These are phyloP conservation scores for Chrysaora quinquecirrha DNA, from an alignment of 30 jellyfish, hydroid and myxozoan genomes.

Conservation along the genomic window DNA sequence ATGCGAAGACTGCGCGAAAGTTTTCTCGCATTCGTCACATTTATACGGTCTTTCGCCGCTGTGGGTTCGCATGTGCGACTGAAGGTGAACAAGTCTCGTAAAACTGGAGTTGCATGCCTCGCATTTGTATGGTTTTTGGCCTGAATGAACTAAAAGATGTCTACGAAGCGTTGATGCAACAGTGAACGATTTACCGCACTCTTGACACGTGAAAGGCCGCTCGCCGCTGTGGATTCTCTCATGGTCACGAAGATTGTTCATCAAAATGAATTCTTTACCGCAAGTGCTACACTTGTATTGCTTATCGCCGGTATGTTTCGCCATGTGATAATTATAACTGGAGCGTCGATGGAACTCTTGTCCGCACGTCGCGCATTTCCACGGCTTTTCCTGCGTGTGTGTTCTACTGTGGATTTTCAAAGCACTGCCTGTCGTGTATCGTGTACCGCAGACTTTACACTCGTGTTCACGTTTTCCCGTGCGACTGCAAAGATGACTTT, in stretches of 20 bases:
- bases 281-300: constrained; percentile 59
- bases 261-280: constrained; percentile 50
- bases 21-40: constrained; percentile 54
- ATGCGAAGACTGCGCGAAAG: constrained; percentile 64
- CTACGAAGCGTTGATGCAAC: constrained; percentile 56
- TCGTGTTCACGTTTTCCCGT: constrained; percentile 55
- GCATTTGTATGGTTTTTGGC: constrained; percentile 73
- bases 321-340: constrained; percentile 50
- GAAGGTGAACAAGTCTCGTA: constrained; percentile 45
- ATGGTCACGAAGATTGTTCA: constrained; percentile 44
- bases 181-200: constrained; percentile 68
- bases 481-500: constrained; percentile 63
- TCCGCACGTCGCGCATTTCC: constrained; percentile 56
- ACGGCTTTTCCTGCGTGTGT: constrained; percentile 59
- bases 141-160: constrained; percentile 55
- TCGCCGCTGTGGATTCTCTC: constrained; percentile 76
- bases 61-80: constrained; percentile 59
- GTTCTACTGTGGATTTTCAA: constrained; percentile 37
- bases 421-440: constrained; percentile 55
- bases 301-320: constrained; percentile 65
- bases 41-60: constrained; percentile 63
- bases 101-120: constrained; percentile 41
- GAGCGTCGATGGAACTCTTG: constrained; percentile 51
- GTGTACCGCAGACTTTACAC: constrained; percentile 44
- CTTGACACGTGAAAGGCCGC: constrained; percentile 63